phyloP scores from a whole-genome alignment of 2,797 vertebrate species.

The Champsocephalus gunnari region DNA sequence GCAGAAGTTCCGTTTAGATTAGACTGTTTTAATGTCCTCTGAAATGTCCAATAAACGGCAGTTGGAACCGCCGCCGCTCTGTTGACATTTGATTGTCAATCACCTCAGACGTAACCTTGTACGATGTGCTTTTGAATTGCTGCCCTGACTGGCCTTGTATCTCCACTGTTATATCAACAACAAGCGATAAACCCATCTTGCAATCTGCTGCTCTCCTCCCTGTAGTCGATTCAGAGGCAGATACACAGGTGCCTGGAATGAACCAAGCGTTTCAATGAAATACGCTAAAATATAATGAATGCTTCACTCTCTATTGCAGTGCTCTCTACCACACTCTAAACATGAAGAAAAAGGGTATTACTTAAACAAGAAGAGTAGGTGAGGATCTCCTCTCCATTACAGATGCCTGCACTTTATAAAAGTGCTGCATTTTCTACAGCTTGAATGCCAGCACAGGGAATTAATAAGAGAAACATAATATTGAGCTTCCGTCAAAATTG shows the following conservation, averaged over 20 bases:
- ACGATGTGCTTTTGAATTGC: slow-evolving; percentile 52
- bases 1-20: slow-evolving; percentile 74
- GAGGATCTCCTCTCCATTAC: slow-evolving; percentile 27
- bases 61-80: slow-evolving; percentile 19
- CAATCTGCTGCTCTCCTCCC: slow-evolving; percentile 42
- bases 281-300: slow-evolving; percentile 46
- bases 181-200: slow-evolving; percentile 46
- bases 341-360: slow-evolving; percentile 30
- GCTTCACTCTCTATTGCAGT: slow-evolving; percentile 27
- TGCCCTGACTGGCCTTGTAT: slow-evolving; percentile 39
- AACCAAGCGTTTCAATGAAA: slow-evolving; percentile 39
- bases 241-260: slow-evolving; percentile 33
- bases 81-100: slow-evolving; percentile 55
- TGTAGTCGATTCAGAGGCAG: slow-evolving; percentile 41
- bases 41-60: slow-evolving; percentile 54
- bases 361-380: slow-evolving; percentile 18
- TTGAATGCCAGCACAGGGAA: slow-evolving; percentile 5
- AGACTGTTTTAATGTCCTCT: slow-evolving; percentile 70
- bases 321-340: slow-evolving; percentile 19
- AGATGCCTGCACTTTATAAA: slow-evolving; percentile 23
- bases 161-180: slow-evolving; percentile 42
- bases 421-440: slow-evolving; percentile 32
- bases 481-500: slow-evolving; percentile 8
- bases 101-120: slow-evolving; percentile 40
- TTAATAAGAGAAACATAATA: slow-evolving; percentile 3